phyloP scores from a whole-genome alignment of 92 coral and sea anemone species.

The Parazoanthus atlanticus region DNA sequence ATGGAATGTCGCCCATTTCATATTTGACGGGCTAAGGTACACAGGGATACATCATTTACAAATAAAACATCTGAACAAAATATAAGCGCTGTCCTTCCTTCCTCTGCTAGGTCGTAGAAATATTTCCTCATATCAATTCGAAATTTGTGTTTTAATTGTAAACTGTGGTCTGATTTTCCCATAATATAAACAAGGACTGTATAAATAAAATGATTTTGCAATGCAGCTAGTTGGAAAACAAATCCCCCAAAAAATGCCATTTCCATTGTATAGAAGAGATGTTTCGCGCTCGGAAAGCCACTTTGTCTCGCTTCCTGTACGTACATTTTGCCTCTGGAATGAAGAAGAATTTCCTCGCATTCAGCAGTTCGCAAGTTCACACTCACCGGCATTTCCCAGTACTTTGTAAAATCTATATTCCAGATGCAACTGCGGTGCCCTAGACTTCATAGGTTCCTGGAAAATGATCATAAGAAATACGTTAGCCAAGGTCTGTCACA shows the following conservation, averaged over 20 bases:
- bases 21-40: no score
- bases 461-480: constrained; percentile 17
- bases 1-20: background rate
- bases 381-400: constrained; percentile 92
- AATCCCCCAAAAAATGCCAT: background rate
- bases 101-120: background rate
- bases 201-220: background rate
- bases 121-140: background rate
- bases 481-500: background rate
- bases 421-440: constrained; percentile 97
- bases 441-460: constrained; percentile 97
- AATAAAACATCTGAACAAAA: background rate
- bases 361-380: background rate
- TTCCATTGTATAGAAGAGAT: background rate
- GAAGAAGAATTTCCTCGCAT: constrained; percentile 18
- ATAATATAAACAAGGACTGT: constrained; percentile 12
- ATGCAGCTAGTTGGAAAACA: background rate
- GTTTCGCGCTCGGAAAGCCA: background rate
- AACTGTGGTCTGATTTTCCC: background rate
- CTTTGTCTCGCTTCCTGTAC: constrained; percentile 9
- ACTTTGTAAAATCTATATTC: constrained; percentile 98
- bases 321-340: background rate
- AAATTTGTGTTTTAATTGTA: background rate
- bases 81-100: background rate
- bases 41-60: background rate